Percentiles rank a stretch among this genome's conserved stretches.
Evolutionary conservation across 2,797 vertebrate species (phyloP).

Genomic region (Gobio occitaniae): DNA sequence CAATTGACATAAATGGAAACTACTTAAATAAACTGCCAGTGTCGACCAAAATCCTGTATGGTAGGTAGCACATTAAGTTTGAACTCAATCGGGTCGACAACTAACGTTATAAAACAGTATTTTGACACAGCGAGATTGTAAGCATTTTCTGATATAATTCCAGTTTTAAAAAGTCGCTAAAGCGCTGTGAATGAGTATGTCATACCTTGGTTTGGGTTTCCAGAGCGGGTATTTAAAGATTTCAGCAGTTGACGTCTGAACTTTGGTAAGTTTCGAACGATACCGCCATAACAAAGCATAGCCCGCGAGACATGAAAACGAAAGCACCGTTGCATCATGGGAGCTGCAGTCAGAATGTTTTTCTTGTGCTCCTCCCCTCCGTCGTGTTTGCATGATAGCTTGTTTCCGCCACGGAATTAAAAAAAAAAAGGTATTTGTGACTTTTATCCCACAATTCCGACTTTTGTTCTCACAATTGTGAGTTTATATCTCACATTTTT

Average conservation of each 20-base stretch:
- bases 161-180: neutral
- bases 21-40: neutral
- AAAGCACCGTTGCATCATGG: conserved; percentile 43
- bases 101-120: neutral
- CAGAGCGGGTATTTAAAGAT: neutral
- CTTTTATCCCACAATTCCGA: neutral
- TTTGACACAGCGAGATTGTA: neutral
- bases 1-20: neutral
- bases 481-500: neutral
- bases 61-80: neutral
- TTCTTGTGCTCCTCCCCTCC: neutral
- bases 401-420: neutral
- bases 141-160: neutral
- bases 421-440: neutral
- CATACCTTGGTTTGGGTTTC: conserved; percentile 60
- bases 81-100: neutral
- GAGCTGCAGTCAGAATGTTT: conserved; percentile 40
- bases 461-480: neutral
- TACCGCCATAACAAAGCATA: conserved; percentile 81
- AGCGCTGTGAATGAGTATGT: neutral
- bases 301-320: conserved; percentile 75
- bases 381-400: neutral
- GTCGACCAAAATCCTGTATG: neutral
- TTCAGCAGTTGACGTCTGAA: conserved; percentile 34
- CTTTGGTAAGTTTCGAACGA: conserved; percentile 68